Conservation (phyloP, 2,888 invertebrate species). For the Tortrix viridana region DNA sequence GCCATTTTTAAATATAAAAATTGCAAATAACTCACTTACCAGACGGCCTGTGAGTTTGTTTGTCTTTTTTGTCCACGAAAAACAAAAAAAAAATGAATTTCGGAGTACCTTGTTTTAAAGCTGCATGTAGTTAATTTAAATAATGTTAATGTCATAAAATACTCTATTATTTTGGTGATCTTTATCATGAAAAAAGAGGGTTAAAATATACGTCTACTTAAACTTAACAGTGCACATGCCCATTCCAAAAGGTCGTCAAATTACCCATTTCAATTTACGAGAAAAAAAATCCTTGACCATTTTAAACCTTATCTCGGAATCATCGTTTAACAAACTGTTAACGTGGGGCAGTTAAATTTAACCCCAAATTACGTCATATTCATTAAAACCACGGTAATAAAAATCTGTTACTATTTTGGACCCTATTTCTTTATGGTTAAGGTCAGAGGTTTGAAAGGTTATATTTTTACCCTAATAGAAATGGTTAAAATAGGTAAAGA, state of each 20-base stretch:
- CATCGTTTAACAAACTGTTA: slow-evolving; percentile 48
- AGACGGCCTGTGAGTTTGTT: too few species aligned
- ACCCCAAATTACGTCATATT: slow-evolving; percentile 49
- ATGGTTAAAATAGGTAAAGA: slow-evolving; percentile 26
- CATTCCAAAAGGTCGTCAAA: neutral
- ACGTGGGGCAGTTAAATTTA: slow-evolving; percentile 44
- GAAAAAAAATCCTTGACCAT: slow-evolving; percentile 24
- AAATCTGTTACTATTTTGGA: slow-evolving; percentile 12
- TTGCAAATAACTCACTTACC: too few species aligned
- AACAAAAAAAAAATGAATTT: too few species aligned
- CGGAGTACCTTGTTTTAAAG: too few species aligned
- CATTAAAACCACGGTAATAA: slow-evolving; percentile 45
- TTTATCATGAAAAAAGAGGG: too few species aligned
- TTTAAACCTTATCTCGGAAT: slow-evolving; percentile 40
- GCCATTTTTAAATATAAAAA: too few species aligned
- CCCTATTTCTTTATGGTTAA: neutral
- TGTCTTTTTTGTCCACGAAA: too few species aligned
- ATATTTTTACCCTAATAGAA: slow-evolving; percentile 15
- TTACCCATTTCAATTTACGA: slow-evolving; percentile 26
- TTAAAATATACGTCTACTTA: neutral
- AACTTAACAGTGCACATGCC: slow-evolving; percentile 7
- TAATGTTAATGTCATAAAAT: too few species aligned
- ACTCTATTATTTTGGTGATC: too few species aligned
- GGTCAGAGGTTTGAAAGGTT: neutral
- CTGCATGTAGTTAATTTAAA: too few species aligned